phyloP scores from a whole-genome alignment of 2,888 invertebrate species.

The Drosophila macrospina region DNA sequence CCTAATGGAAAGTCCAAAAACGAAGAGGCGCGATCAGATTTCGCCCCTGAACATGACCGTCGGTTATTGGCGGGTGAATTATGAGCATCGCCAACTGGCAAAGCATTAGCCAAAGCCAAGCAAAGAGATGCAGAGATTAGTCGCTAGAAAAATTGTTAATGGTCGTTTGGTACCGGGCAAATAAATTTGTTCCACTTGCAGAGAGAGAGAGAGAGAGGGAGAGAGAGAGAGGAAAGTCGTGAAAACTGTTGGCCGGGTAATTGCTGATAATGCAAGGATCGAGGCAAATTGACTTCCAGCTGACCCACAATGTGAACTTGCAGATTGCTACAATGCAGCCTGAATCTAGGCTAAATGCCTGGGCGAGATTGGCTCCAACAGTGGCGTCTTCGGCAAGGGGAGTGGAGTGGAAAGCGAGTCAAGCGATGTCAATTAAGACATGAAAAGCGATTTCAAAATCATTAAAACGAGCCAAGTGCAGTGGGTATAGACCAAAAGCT shows the following conservation, averaged over 20 bases:
- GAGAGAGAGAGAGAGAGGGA: constrained; percentile 5
- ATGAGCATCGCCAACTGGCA: constrained; percentile 48
- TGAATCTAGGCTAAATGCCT: constrained; percentile 68
- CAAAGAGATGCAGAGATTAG: constrained; percentile 67
- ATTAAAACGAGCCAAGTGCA: constrained; percentile 46
- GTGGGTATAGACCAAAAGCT: constrained; percentile 15
- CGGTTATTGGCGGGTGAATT: constrained; percentile 66
- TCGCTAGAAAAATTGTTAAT: constrained; percentile 75
- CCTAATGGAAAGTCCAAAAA: constrained; percentile 64
- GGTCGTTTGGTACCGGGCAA: constrained; percentile 65
- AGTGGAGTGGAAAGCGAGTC: constrained; percentile 9
- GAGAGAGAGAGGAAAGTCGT: constrained; percentile 58
- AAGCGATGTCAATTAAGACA: constrained; percentile 51
- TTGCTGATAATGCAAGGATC: constrained; percentile 68
- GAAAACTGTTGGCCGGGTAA: constrained; percentile 66
- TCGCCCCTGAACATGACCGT: constrained; percentile 60
- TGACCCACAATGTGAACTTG: constrained; percentile 77
- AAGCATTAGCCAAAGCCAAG: constrained; percentile 31
- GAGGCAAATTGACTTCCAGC: constrained; percentile 59
- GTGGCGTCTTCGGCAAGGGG: neutral
- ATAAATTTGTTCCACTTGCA: constrained; percentile 74
- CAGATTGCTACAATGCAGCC: constrained; percentile 41
- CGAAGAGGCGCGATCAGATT: constrained; percentile 63
- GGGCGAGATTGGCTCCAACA: constrained; percentile 46
- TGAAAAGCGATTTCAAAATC: constrained; percentile 52